These are phyloP conservation scores for Andricus grossulariae DNA, from an alignment of 1,140 invertebrate species.

Conservation along the genomic window DNA sequence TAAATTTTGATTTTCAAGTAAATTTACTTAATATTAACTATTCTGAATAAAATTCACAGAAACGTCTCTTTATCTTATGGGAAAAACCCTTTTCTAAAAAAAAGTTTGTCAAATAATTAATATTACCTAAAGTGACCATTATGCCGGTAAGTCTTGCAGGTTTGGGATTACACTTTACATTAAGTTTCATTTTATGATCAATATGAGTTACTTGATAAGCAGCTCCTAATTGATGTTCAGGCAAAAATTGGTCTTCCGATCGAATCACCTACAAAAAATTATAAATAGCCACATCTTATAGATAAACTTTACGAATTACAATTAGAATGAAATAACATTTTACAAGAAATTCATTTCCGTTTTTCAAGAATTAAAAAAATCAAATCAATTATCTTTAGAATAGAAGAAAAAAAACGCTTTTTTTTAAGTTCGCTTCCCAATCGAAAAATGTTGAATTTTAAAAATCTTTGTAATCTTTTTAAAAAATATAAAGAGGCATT, in stretches of 20 bases:
- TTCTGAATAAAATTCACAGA: background rate
- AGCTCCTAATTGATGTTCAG: slow-evolving; percentile 40
- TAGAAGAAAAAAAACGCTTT: too few relatives aligned
- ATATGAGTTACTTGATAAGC: slow-evolving; percentile 48
- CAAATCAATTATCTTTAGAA: too few relatives aligned
- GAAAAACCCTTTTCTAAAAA: background rate
- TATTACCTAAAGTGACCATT: slow-evolving; percentile 50
- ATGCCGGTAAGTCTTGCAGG: slow-evolving; percentile 46
- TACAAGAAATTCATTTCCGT: too few relatives aligned
- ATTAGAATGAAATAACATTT: background rate
- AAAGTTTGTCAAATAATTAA: background rate
- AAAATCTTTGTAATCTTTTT: too few relatives aligned
- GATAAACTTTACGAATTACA: background rate
- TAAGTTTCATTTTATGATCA: slow-evolving; percentile 44
- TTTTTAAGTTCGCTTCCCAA: too few relatives aligned
- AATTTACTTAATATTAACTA: too few relatives aligned
- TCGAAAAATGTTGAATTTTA: too few relatives aligned
- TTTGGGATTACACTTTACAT: slow-evolving; percentile 47
- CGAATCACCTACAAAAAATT: slow-evolving; percentile 35
- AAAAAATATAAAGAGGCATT: too few relatives aligned
- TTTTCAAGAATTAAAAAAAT: too few relatives aligned
- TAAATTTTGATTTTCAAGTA: too few relatives aligned
- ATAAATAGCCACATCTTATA: background rate
- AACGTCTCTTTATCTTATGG: too few relatives aligned
- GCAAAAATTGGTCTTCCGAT: slow-evolving; percentile 41